A percentile compares a stretch with the other conserved stretches of the same genome.
These are phyloP conservation scores for Drosophila suzukii DNA, from an alignment of 1,140 invertebrate species.

Conservation along the genomic window DNA sequence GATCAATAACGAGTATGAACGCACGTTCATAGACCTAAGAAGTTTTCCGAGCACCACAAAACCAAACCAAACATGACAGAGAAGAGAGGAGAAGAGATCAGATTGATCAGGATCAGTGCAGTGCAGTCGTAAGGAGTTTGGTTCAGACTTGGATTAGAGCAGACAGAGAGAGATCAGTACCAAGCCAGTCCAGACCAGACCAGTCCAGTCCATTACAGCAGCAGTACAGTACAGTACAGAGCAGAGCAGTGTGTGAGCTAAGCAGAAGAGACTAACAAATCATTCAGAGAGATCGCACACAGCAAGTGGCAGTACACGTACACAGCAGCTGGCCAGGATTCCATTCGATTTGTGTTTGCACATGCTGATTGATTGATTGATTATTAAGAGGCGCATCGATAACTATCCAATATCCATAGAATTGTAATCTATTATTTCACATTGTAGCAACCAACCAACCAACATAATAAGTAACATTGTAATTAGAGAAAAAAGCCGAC, in stretches of 20 bases:
- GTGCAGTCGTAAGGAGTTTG: conserved; percentile 52
- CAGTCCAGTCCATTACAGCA: conserved; percentile 11
- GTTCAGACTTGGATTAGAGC: conserved; percentile 51
- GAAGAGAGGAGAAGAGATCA: conserved; percentile 37
- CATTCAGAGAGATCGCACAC: conserved; percentile 41
- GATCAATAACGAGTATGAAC: conserved; percentile 64
- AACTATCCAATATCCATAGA: conserved; percentile 56
- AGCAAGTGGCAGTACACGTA: conserved; percentile 58
- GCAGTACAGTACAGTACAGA: conserved; percentile 25
- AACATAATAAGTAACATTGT: conserved; percentile 61
- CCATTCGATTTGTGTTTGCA: conserved; percentile 49
- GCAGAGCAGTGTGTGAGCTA: conserved; percentile 28
- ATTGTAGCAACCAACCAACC: conserved; percentile 40
- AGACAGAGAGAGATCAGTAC: conserved; percentile 31
- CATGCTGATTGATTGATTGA: conserved; percentile 48
- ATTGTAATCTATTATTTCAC: conserved; percentile 63
- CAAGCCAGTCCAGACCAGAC: conserved; percentile 2
- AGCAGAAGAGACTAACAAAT: conserved; percentile 26
- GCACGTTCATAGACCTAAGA: conserved; percentile 74
- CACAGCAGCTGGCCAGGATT: conserved; percentile 75
- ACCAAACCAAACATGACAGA: conserved; percentile 74
- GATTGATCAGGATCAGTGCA: conserved; percentile 69
- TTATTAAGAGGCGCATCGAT: conserved; percentile 47
- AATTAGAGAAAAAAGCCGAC: conserved; percentile 53
- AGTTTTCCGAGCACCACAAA: conserved; percentile 77